A percentile compares a stretch with the other conserved stretches of the same genome.
These are phyloP conservation scores for Odontocolon sp. DNA, from an alignment of 2,888 invertebrate genomes.

Conservation along the genomic window DNA sequence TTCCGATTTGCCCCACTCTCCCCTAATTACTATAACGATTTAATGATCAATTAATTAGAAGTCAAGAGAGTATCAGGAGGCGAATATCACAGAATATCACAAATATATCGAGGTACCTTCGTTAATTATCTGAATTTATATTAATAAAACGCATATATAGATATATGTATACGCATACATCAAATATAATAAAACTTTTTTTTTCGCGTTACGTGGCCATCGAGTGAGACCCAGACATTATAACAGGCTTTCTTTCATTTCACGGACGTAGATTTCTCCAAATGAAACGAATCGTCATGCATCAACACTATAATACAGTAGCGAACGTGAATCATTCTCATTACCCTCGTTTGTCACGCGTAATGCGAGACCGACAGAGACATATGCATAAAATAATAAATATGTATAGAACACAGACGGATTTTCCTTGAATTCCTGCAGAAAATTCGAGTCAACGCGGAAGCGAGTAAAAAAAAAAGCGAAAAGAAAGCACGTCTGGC, in stretches of 20 bases:
- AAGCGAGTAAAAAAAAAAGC: constrained; percentile 12
- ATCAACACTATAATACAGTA: constrained; percentile 1
- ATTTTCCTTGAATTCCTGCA: constrained; percentile 19
- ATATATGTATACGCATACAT: too few relatives aligned
- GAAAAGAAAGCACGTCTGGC: constrained; percentile 43
- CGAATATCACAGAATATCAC: constrained; percentile 15
- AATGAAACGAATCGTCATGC: constrained; percentile 25
- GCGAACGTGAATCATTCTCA: constrained; percentile 40
- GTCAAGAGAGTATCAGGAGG: too few relatives aligned
- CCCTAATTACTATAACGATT: too few relatives aligned
- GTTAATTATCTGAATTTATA: constrained; percentile 45
- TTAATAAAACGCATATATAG: constrained; percentile 25
- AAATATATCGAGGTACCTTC: constrained; percentile 32
- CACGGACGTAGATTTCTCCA: constrained; percentile 15
- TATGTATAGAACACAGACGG: constrained; percentile 12
- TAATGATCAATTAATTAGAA: too few relatives aligned
- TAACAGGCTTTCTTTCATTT: constrained; percentile 22
- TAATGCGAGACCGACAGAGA: constrained; percentile 11
- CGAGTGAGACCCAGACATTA: constrained; percentile 4
- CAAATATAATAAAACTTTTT: constrained; percentile 30
- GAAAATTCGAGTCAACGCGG: not conserved
- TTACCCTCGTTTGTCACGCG: constrained; percentile 39
- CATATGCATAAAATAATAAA: not conserved
- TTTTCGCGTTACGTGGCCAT: not conserved
- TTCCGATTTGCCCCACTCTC: too few relatives aligned